A percentile compares a stretch with the other conserved stretches of the same genome.
Conservation (phyloP, 2,113 vertebrate species). For the Archocentrus centrarchus region DNA sequence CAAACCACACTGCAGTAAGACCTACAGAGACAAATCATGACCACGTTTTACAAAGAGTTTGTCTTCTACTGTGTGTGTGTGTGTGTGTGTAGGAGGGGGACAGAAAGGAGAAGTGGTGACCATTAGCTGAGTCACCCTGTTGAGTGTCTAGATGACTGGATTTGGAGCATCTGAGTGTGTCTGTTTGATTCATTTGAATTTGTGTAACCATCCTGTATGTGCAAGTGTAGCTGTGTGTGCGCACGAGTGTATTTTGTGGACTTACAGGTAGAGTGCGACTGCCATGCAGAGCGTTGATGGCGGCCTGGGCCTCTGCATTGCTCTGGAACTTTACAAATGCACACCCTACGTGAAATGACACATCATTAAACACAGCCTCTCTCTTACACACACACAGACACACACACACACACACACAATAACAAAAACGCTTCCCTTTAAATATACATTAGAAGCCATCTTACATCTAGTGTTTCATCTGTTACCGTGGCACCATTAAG, state of each 20-base stretch:
- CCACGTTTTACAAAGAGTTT: neutral
- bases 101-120: slow-evolving; percentile 65
- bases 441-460: slow-evolving; percentile 74
- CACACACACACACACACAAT: slow-evolving; percentile 13
- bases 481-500: slow-evolving; percentile 74
- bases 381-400: slow-evolving; percentile 21
- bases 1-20: neutral
- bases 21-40: neutral
- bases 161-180: slow-evolving; percentile 42
- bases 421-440: slow-evolving; percentile 65
- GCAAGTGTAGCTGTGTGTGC: neutral
- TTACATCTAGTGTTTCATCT: slow-evolving; percentile 69
- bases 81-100: slow-evolving; percentile 37
- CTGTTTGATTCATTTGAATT: slow-evolving; percentile 12
- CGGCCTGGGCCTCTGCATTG: slow-evolving; percentile 83
- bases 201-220: slow-evolving; percentile 8
- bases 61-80: slow-evolving; percentile 10
- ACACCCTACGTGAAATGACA: slow-evolving; percentile 77
- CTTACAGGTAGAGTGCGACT: slow-evolving; percentile 83
- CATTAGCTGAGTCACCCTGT: slow-evolving; percentile 61
- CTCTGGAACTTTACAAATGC: slow-evolving; percentile 85
- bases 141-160: slow-evolving; percentile 60
- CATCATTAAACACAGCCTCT: slow-evolving; percentile 51
- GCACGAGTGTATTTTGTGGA: slow-evolving; percentile 10
- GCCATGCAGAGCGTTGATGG: slow-evolving; percentile 82